Base-by-base conservation (phyloP, 1,140 invertebrate genomes). In the Camponotus vicinus region DNA sequence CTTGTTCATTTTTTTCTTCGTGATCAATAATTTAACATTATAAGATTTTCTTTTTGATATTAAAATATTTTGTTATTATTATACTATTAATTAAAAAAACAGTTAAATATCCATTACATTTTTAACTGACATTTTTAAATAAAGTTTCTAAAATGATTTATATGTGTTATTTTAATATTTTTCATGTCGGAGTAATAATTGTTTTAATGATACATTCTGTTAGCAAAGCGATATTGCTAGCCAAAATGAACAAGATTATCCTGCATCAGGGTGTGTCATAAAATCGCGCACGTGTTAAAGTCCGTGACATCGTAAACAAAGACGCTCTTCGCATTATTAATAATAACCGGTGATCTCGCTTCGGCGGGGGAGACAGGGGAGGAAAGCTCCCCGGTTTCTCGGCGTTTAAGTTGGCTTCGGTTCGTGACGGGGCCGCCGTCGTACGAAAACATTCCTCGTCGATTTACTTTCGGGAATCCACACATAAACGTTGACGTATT, bases 401-500 rank as follows among this genome's bases (percentile, higher is more conserved):
- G 85, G 84, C 91, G 93, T 93, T 93, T 93, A 87, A 94, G 90
- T 93, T 93, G 91, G 93, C 94, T 90, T 91, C 88, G 88, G 59
- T 85, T 89, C 88, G 88, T 88, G 91, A 92, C 91, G 86, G 73
- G 82, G 73, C 79, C 45, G 80, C 79, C 92, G 92, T 93, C 92
- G 91, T 93, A 91, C 73, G 90, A 94, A 95, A 95, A 95, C 94
- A 95, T 94, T 94, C 93, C 92, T 87, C 93, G 91, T 94, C 93
- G 93, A 94, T 94, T 94, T 94, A 93, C 93, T 94, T 94, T 93
- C 92, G 89, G 87, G 91, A 94, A 95, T 94, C 93, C 91, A 87
- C 90, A 88, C 91, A 91, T 94, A 94, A 94, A 94, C 93, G 94
- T 94, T 94, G 93, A 94, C 93, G 93, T 94, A 93, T 95, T 94